Percentiles rank a stretch among this genome's conserved stretches.
phyloP scores from a whole-genome alignment of 2,888 invertebrate genomes.

The Drosophila borealis region DNA sequence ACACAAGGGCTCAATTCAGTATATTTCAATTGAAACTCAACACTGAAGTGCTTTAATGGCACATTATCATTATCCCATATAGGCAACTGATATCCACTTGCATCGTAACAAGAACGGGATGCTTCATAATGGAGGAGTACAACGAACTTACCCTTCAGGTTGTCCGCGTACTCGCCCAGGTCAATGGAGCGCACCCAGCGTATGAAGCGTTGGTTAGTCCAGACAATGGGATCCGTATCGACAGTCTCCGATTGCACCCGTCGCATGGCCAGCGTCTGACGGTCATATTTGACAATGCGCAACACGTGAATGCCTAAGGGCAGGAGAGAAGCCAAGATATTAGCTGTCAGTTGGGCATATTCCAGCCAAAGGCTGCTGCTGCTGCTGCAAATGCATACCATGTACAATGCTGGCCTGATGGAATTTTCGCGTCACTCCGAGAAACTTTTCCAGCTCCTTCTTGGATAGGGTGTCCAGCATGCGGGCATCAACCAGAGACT shows the following conservation, averaged over 20 bases:
- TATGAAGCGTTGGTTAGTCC: conserved; percentile 97
- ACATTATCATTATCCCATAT: conserved; percentile 10
- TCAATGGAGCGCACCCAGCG: conserved; percentile 97
- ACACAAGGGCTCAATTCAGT: background rate
- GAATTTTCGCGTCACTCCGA: conserved; percentile 96
- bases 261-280: conserved; percentile 94
- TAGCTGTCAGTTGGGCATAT: background rate
- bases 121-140: background rate
- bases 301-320: conserved; percentile 90
- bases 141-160: conserved; percentile 90
- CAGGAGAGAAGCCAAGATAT: background rate
- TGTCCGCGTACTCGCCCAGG: conserved; percentile 96
- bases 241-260: conserved; percentile 94
- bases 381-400: conserved; percentile 85
- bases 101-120: background rate
- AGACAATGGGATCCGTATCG: conserved; percentile 96
- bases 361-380: background rate
- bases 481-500: conserved; percentile 95
- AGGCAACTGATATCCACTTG: conserved; percentile 21
- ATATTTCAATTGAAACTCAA: conserved; percentile 20
- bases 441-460: conserved; percentile 96
- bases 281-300: conserved; percentile 95
- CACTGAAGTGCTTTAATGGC: conserved; percentile 38
- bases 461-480: conserved; percentile 97
- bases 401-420: conserved; percentile 97